These are phyloP conservation scores for Drosophila tani DNA, from an alignment of 1,140 invertebrate species.

Conservation along the genomic window DNA sequence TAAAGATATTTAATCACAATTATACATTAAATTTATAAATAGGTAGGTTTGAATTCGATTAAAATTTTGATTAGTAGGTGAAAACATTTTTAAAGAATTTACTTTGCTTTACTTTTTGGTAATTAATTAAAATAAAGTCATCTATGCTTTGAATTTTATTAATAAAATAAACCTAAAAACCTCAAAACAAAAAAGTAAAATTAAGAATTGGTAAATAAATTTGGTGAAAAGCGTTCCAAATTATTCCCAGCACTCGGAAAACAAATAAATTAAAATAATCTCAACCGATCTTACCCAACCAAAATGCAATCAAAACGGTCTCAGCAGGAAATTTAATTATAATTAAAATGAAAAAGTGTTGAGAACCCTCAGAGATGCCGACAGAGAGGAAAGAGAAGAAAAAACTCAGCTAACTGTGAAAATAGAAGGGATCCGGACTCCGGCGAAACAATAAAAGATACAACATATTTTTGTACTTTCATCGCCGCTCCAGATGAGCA, in stretches of 20 bases:
- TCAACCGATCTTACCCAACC: background rate
- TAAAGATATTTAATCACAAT: too few species aligned
- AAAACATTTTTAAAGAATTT: too few species aligned
- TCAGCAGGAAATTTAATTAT: conserved; percentile 23
- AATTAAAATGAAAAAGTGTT: conserved; percentile 19
- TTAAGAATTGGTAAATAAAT: background rate
- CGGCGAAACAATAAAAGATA: conserved; percentile 28
- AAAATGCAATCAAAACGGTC: conserved; percentile 22
- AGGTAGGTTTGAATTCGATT: too few species aligned
- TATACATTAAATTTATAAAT: too few species aligned
- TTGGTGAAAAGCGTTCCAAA: background rate
- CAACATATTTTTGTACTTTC: conserved; percentile 29
- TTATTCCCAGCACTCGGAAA: background rate
- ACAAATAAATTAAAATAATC: conserved; percentile 7
- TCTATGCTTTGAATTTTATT: too few species aligned
- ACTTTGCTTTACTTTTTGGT: too few species aligned
- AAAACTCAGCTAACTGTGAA: conserved; percentile 11
- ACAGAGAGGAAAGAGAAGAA: background rate
- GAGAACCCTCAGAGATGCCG: conserved; percentile 19
- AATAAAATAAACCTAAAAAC: too few species aligned
- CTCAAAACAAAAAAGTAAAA: background rate
- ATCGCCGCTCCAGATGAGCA: conserved; percentile 37
- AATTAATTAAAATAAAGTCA: too few species aligned
- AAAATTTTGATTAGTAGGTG: too few species aligned
- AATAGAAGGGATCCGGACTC: conserved; percentile 28